Evolutionary conservation across 2,888 invertebrate species (phyloP), one percentile per base, ranked within the genome.

Genomic region (Seladonia tumulorum): DNA sequence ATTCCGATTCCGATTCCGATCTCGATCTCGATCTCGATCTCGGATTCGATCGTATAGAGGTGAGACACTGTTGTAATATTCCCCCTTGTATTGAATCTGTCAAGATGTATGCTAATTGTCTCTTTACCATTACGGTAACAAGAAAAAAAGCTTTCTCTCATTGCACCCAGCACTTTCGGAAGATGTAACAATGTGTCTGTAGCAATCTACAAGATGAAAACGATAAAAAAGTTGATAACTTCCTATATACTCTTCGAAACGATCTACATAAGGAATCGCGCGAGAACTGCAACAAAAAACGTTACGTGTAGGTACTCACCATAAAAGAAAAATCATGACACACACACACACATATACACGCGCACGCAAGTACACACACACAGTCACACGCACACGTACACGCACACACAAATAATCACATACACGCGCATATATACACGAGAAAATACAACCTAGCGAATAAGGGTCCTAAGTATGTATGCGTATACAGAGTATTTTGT

Each of bases 381-480:
- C 45, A 12, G n/a, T n/a, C 45, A 1, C 45, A 12, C 12, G 10
- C 0, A 45, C 10, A 73, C 73, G n/a, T n/a, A 63, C 5, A 53
- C 53, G 2, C 53, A 5, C 53, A 53, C 53, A 49, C 35, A 35
- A 35, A 35, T 35, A 35, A 35, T 14, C 29, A 29, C 1, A 29
- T 49, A 45, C 10, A 45, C 49, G 2, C 5, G 22, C 12, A 45
- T 12, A n/a, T 57, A 63, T 14, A 63, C 63, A 29, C 63, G 29
- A 63, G 39, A 72, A 70, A 79, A 83, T 22, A 57, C n/a, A 57
- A 81, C 35, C 66, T 83, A 83, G 75, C 53, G 53, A 81, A 74
- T 87, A 88, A 88, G 79, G 90, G 90, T 82, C 84, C 90, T 90
- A 90, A 90, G 79, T 89, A 75, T 87, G 63, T 76, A 79, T 79